phyloP scores from a whole-genome alignment of 2,113 vertebrate species.

The Sphaerodactylus townsendi region DNA sequence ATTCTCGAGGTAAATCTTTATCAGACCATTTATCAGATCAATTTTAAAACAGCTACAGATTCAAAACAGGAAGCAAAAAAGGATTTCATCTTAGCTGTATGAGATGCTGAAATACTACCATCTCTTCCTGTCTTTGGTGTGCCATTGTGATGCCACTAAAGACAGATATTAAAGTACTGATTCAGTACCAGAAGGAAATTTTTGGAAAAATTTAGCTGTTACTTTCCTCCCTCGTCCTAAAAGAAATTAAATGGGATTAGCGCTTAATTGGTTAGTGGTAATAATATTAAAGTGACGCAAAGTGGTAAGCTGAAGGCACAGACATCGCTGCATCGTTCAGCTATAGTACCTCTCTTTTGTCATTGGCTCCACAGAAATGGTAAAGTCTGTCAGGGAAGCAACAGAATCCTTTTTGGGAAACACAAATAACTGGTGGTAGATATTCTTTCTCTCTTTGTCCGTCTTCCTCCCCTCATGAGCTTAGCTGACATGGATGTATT shows the following conservation, averaged over 20 bases:
- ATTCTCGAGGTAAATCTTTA: too few relatives aligned
- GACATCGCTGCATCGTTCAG: background rate
- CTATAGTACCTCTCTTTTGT: background rate
- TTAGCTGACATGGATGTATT: conserved; percentile 22
- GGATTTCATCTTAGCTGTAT: background rate
- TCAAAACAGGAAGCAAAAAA: background rate
- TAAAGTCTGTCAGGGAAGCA: background rate
- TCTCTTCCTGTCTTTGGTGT: background rate
- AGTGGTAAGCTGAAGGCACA: background rate
- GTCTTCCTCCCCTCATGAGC: background rate
- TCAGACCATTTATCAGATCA: too few relatives aligned
- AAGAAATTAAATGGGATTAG: background rate
- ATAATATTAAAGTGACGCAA: background rate
- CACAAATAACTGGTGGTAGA: background rate
- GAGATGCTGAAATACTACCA: background rate
- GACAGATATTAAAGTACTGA: background rate
- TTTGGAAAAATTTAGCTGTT: background rate
- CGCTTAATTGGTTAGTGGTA: background rate
- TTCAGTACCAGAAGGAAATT: background rate
- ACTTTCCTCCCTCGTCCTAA: background rate
- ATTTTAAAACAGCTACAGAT: too few relatives aligned
- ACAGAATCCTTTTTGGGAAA: background rate
- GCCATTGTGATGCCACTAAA: too few relatives aligned
- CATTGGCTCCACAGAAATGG: background rate
- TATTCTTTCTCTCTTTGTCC: background rate